These are phyloP conservation scores for Caligus rogercresseyi DNA, from an alignment of 1,140 invertebrate genomes.

Conservation along the genomic window DNA sequence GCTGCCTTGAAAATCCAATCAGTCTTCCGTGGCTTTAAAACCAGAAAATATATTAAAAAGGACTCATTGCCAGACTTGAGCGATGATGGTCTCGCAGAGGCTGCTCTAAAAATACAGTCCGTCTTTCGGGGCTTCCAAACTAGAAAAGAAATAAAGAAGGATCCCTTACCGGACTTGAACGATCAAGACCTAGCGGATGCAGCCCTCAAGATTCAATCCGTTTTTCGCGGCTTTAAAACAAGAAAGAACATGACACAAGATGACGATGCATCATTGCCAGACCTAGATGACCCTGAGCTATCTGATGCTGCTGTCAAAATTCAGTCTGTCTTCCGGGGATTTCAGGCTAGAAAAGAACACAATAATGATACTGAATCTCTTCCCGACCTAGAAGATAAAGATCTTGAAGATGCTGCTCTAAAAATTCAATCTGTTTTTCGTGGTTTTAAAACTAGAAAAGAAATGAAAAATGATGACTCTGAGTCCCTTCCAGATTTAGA, in stretches of 20 bases:
- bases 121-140: constrained; percentile 48
- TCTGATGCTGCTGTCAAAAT: constrained; percentile 9
- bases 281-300: constrained; percentile 2
- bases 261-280: constrained; percentile 1
- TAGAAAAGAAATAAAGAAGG: constrained; percentile 16
- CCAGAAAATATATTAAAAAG: constrained; percentile 2
- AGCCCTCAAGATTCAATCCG: constrained; percentile 17
- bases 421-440: constrained; percentile 19
- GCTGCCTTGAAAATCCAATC: constrained; percentile 58
- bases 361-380: background rate
- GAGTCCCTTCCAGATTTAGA: constrained; percentile 10
- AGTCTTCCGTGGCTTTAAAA: constrained; percentile 43
- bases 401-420: constrained; percentile 10
- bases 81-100: constrained; percentile 1
- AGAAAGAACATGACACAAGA: background rate
- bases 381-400: constrained; percentile 12
- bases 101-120: constrained; percentile 42
- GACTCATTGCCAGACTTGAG: constrained; percentile 7
- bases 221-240: constrained; percentile 11
- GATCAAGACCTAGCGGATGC: background rate
- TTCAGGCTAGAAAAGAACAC: constrained; percentile 9
- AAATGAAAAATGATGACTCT: background rate
- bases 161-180: constrained; percentile 11
- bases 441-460: constrained; percentile 12
- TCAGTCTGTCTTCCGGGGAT: constrained; percentile 14